A percentile compares a stretch with the other conserved stretches of the same genome.
phyloP scores from a whole-genome alignment of 1,140 invertebrate genomes.

The Drosophila biarmipes region DNA sequence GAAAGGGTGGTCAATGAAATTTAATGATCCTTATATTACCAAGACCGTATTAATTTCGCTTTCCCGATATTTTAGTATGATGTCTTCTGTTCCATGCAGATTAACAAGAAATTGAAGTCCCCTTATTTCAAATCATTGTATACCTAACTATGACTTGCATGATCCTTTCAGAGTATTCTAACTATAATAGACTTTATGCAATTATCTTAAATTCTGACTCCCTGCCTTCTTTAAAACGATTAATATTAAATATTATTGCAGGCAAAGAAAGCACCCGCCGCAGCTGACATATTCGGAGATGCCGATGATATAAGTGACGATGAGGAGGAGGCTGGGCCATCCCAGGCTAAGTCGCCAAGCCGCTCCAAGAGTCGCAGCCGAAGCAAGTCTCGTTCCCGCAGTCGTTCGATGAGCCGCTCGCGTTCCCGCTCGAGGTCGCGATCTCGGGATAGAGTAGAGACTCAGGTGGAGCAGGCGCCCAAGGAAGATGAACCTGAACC shows the following conservation, averaged over 20 bases:
- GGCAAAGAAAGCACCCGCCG: slow-evolving; percentile 81
- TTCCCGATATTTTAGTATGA: too few species aligned
- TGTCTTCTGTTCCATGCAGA: too few species aligned
- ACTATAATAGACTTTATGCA: too few species aligned
- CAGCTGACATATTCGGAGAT: slow-evolving; percentile 95
- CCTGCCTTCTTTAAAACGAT: too few species aligned
- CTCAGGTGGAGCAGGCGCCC: slow-evolving; percentile 50
- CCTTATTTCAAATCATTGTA: too few species aligned
- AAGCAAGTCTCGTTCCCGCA: slow-evolving; percentile 57
- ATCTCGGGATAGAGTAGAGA: slow-evolving; percentile 59
- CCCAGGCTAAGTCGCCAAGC: slow-evolving; percentile 57
- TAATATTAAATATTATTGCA: slow-evolving; percentile 17
- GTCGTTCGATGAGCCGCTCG: slow-evolving; percentile 65
- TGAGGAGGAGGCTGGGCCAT: slow-evolving; percentile 85
- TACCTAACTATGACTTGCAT: too few species aligned
- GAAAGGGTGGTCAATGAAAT: too few species aligned
- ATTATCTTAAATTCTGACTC: too few species aligned
- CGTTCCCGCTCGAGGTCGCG: slow-evolving; percentile 61
- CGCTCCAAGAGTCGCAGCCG: slow-evolving; percentile 58
- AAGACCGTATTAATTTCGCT: too few species aligned
- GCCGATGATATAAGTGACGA: slow-evolving; percentile 96
- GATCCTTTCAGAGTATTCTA: too few species aligned
- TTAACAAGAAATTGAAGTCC: too few species aligned
- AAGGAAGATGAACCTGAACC: slow-evolving; percentile 90
- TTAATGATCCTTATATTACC: too few species aligned